A percentile compares a stretch with the other conserved stretches of the same genome.
Evolutionary conservation across 2,113 vertebrate genomes (phyloP).

Genomic region (Pterocles gutturalis): DNA sequence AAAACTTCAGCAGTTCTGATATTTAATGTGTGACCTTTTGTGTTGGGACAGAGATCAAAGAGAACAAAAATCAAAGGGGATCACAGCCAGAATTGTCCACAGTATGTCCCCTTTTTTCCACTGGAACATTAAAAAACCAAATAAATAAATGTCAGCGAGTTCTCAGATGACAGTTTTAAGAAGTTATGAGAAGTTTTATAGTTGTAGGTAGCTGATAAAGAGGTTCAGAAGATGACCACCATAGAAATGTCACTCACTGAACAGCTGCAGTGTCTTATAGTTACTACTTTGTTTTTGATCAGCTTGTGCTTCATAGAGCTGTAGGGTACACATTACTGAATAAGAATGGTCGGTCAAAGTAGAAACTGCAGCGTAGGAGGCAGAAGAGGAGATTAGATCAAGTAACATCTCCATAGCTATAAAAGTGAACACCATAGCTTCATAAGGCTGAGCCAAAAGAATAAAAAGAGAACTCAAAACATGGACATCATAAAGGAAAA

Average conservation of each 20-base stretch:
- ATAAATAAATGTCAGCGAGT: not conserved
- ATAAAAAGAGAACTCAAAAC: not conserved
- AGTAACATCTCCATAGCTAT: slow-evolving; percentile 25
- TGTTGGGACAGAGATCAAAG: not conserved
- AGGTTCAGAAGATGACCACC: not conserved
- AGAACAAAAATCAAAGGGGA: not conserved
- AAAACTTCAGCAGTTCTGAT: not conserved
- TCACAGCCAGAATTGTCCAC: not conserved
- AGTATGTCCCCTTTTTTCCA: not conserved
- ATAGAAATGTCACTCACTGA: not conserved
- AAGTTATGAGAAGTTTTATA: not conserved
- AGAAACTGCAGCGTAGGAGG: not conserved
- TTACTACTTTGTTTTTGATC: not conserved
- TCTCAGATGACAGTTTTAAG: not conserved
- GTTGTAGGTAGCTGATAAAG: not conserved
- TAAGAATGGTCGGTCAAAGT: not conserved
- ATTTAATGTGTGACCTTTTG: not conserved
- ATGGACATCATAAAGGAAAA: not conserved
- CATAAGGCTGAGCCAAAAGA: not conserved
- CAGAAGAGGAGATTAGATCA: slow-evolving; percentile 5
- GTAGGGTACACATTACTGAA: not conserved
- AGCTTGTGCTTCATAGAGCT: not conserved
- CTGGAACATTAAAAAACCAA: not conserved
- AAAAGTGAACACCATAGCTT: not conserved
- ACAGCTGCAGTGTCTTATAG: not conserved